Percentiles rank a stretch among this genome's conserved stretches.
phyloP scores from a whole-genome alignment of 2,797 vertebrate species.

The Paedocypris micromegethes region DNA sequence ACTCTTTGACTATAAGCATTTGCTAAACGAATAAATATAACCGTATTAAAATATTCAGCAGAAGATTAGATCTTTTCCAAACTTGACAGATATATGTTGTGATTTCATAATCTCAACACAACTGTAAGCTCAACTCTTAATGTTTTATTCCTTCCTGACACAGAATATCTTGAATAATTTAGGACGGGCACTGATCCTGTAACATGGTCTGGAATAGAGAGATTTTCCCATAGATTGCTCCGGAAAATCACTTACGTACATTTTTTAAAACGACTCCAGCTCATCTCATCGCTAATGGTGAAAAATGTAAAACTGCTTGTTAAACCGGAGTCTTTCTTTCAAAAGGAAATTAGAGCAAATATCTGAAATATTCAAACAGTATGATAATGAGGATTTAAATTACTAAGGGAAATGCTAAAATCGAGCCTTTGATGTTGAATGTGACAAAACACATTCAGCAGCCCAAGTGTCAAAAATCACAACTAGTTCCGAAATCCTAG shows the following conservation, averaged over 20 bases:
- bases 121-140: constrained; percentile 21
- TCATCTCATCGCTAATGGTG: constrained; percentile 42
- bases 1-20: too few species aligned
- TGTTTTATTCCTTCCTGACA: constrained; percentile 37
- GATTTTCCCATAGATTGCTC: constrained; percentile 21
- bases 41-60: too few species aligned
- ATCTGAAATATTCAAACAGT: constrained; percentile 49
- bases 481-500: constrained; percentile 3
- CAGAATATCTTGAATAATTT: constrained; percentile 46
- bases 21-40: too few species aligned
- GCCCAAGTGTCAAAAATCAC: constrained; percentile 6
- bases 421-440: constrained; percentile 49
- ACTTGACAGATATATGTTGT: too few species aligned
- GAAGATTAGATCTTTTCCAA: too few species aligned
- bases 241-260: constrained; percentile 46
- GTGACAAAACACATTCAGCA: constrained; percentile 40
- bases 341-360: constrained; percentile 43
- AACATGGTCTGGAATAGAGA: constrained; percentile 36
- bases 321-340: constrained; percentile 44
- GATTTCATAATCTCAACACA: background rate
- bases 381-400: constrained; percentile 44
- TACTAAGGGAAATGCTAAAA: constrained; percentile 30
- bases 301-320: constrained; percentile 43
- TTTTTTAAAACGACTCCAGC: constrained; percentile 45
- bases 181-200: constrained; percentile 40